Base-by-base conservation (phyloP, 2,797 vertebrate species). In the Hyperoplus lanceolatus region DNA sequence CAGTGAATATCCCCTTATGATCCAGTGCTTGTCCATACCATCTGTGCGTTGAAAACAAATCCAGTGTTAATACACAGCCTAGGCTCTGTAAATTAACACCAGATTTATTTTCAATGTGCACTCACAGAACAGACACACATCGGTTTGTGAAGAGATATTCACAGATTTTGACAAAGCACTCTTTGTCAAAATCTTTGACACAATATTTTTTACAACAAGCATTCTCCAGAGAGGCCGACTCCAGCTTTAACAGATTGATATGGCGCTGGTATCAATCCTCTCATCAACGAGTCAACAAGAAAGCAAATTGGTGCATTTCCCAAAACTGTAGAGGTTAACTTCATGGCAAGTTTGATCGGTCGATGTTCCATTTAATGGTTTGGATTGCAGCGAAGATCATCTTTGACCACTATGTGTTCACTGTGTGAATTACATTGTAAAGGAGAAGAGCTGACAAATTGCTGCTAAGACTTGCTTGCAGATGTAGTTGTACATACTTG, bases 401-500 rank as follows among this genome's bases (percentile, higher is more conserved):
- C 6, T 56, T 38, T 56, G 12, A 7, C 5, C 5, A 13, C 4
- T 2, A 15, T 6, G 6, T 7, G 54, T n/a, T n/a, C n/a, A 38
- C 6, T 8, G 29, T 38, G 3, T 29, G 29, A 29, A 29, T 29
- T 29, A 56, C 2, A 38, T 54, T 54, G 18, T 6, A 53, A 53
- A 53, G 10, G 6, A 53, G 50, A 36, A 38, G 16, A 77, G 18
- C 21, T 39, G 36, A 67, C 50, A 55, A 81, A 68, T 4, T 48
- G 57, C 43, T 81, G 75, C 68, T 55, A 63, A 15, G 63, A 45
- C 78, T 70, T 75, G 85, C 59, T 76, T 81, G 84, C 77, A 88
- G 80, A 90, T 55, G 82, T 21, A 45, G 43, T 41, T 77, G 69
- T 46, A 84, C 68, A 83, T 89, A 91, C 89, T 70, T 87, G 87